A percentile compares a stretch with the other conserved stretches of the same genome.
Evolutionary conservation across 2,888 invertebrate species (phyloP).

Genomic region (Nomada fucata): DNA sequence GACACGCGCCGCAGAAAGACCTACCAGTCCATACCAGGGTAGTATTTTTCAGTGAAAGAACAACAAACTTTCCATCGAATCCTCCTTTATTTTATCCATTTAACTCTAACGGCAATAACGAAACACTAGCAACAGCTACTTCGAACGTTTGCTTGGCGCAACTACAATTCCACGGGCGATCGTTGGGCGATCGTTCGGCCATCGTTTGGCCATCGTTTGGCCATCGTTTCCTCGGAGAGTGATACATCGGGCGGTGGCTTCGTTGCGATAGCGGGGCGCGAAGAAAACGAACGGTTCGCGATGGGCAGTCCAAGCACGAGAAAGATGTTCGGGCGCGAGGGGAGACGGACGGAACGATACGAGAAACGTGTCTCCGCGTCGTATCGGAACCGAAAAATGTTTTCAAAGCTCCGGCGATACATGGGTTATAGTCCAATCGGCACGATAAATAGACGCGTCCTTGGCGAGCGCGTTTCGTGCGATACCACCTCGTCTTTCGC

Average conservation of each 20-base stretch:
- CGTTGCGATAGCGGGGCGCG: not conserved
- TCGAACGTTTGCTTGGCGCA: conserved; percentile 26
- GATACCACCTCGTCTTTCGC: not conserved
- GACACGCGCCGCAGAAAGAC: not conserved
- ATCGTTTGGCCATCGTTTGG: not conserved
- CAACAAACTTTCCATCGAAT: conserved; percentile 48
- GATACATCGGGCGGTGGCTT: not conserved
- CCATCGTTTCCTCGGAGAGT: not conserved
- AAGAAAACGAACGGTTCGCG: conserved; percentile 11
- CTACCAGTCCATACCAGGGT: not conserved
- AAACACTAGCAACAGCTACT: conserved; percentile 35
- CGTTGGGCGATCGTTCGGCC: not conserved
- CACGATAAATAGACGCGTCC: conserved; percentile 40
- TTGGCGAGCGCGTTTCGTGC: conserved; percentile 7
- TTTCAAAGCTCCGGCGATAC: conserved; percentile 24
- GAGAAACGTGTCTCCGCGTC: not conserved
- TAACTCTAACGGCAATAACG: conserved; percentile 50
- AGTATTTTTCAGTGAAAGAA: conserved; percentile 45
- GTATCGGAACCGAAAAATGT: conserved; percentile 29
- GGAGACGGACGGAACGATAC: conserved; percentile 46
- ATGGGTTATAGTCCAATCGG: conserved; percentile 21
- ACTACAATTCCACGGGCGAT: conserved; percentile 11
- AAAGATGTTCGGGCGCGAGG: conserved; percentile 22
- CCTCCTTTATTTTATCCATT: conserved; percentile 46
- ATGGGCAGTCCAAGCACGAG: conserved; percentile 34